Conservation (phyloP, 2,113 vertebrate species). For the Emberiza fucata region DNA sequence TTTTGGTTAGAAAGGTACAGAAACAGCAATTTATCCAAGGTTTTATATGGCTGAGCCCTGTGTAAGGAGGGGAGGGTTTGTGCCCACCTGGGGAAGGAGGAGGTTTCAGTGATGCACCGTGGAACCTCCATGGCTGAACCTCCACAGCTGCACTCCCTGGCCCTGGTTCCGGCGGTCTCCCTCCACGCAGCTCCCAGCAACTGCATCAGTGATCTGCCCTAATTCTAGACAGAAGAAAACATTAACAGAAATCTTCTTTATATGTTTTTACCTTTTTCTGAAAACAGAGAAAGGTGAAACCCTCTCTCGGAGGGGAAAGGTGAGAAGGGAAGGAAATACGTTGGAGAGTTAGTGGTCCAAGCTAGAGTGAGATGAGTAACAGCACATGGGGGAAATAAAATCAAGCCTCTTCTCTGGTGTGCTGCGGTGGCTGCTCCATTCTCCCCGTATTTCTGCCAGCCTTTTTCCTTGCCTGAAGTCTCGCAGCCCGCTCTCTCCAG, state of each 20-base stretch:
- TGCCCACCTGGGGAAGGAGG: not conserved
- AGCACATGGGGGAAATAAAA: not conserved
- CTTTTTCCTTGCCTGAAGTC: not conserved
- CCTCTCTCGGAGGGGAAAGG: not conserved
- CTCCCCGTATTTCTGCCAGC: not conserved
- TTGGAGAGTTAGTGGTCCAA: not conserved
- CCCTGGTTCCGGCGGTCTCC: not conserved
- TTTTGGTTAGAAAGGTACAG: not conserved
- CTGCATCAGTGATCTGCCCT: not conserved
- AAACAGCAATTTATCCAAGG: not conserved
- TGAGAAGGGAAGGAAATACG: not conserved
- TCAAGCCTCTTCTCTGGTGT: not conserved
- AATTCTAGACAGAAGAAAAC: not conserved
- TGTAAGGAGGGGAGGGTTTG: not conserved
- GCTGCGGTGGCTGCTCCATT: not conserved
- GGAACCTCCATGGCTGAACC: not conserved
- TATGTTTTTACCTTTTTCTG: not conserved
- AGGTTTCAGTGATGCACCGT: not conserved
- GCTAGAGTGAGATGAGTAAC: not conserved
- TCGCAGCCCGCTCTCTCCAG: not conserved
- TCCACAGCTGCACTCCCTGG: not conserved
- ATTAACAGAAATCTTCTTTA: not conserved
- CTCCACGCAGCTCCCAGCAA: not conserved
- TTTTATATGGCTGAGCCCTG: not conserved
- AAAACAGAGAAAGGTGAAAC: no score